A percentile compares a stretch with the other conserved stretches of the same genome.
These are phyloP conservation scores for Dolichallabes microphthalmus DNA, from an alignment of 2,113 vertebrate species.

Conservation along the genomic window DNA sequence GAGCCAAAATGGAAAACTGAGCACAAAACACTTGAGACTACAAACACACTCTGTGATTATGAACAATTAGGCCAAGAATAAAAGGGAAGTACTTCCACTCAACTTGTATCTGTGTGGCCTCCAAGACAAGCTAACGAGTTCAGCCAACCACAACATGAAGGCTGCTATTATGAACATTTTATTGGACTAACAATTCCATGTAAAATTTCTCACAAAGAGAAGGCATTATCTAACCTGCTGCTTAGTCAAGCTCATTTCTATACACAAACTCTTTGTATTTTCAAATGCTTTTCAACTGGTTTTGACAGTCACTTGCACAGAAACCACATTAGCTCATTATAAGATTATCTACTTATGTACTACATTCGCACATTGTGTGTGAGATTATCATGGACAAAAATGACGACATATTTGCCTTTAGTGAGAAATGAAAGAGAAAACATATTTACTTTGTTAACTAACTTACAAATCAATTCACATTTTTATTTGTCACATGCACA, in stretches of 20 bases:
- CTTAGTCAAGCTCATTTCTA: background rate
- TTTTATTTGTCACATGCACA: too few relatives aligned
- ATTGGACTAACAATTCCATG: conserved; percentile 3
- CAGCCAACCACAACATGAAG: conserved; percentile 2
- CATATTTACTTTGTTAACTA: background rate
- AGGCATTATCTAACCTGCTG: background rate
- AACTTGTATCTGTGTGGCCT: background rate
- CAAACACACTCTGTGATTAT: background rate
- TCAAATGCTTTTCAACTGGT: conserved; percentile 16
- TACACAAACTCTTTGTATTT: background rate
- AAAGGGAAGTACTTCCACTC: background rate
- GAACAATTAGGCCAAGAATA: background rate
- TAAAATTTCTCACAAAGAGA: background rate
- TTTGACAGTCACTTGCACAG: background rate
- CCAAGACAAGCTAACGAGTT: background rate
- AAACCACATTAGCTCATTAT: background rate
- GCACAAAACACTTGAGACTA: background rate
- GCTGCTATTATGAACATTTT: background rate
- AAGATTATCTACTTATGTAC: background rate
- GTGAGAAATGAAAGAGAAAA: background rate
- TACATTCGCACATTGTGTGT: background rate
- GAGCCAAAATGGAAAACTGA: background rate
- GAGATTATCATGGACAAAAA: background rate
- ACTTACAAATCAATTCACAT: background rate
- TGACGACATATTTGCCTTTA: background rate